Percentiles rank a stretch among this genome's conserved stretches.
Evolutionary conservation across 2,113 vertebrate species (phyloP).

Genomic region (Noturus placidus): DNA sequence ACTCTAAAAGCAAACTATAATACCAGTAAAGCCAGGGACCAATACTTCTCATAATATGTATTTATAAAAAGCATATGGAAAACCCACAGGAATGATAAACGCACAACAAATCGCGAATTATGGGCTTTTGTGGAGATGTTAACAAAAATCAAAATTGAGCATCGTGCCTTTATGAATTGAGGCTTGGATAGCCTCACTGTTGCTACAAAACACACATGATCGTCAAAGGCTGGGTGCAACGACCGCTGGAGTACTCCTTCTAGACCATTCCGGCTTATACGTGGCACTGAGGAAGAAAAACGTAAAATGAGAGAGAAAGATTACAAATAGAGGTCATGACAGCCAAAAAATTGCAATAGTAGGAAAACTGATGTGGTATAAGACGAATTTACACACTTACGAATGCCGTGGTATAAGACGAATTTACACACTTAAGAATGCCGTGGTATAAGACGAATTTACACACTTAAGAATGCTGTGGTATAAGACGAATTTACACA

Average conservation of each 20-base stretch:
- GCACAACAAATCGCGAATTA: not conserved
- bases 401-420: too few relatives aligned
- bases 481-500: too few relatives aligned
- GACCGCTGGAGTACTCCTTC: slow-evolving; percentile 88
- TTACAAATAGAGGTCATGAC: too few relatives aligned
- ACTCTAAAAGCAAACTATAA: not conserved
- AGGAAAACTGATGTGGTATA: too few relatives aligned
- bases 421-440: too few relatives aligned
- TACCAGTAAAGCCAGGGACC: not conserved
- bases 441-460: too few relatives aligned
- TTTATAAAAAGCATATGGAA: not conserved
- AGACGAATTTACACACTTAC: too few relatives aligned
- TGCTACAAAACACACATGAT: slow-evolving; percentile 92
- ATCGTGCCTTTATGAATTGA: slow-evolving; percentile 91
- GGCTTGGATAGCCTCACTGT: slow-evolving; percentile 93
- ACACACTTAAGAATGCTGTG: too few relatives aligned
- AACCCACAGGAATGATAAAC: not conserved
- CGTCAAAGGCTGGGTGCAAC: slow-evolving; percentile 84
- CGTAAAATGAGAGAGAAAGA: not conserved
- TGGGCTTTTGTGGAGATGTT: not conserved
- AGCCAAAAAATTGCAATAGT: too few relatives aligned
- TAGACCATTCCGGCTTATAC: slow-evolving; percentile 85
- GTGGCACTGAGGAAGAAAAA: slow-evolving; percentile 76
- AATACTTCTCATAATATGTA: not conserved
- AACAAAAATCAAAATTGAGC: not conserved